Percentiles rank a stretch among this genome's conserved stretches.
These are phyloP conservation scores for Hirtodrosophila duncani DNA, from an alignment of 2,888 invertebrate genomes.

Conservation along the genomic window DNA sequence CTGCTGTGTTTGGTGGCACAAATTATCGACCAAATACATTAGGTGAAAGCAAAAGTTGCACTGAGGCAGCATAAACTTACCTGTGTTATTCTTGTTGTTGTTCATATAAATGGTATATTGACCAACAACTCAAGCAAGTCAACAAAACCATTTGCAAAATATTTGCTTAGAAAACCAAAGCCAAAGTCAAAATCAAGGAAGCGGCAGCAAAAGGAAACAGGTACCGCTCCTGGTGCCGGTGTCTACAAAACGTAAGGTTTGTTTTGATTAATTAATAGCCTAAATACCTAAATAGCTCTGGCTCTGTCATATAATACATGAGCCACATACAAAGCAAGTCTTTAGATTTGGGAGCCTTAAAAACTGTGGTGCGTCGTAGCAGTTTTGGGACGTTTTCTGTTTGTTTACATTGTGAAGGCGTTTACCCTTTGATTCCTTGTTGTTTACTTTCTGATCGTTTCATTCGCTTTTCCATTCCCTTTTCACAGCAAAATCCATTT, in stretches of 20 bases:
- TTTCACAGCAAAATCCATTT: conserved; percentile 45
- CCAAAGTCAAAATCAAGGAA: conserved; percentile 1
- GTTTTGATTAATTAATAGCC: conserved; percentile 42
- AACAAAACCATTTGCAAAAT: conserved; percentile 14
- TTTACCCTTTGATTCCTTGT: not conserved
- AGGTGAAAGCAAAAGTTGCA: conserved; percentile 28
- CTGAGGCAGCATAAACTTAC: conserved; percentile 13
- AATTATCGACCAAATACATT: conserved; percentile 67
- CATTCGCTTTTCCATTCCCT: conserved; percentile 14
- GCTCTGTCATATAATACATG: no score
- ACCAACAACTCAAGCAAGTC: conserved; percentile 37
- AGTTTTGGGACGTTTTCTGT: not conserved
- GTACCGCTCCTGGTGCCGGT: no score
- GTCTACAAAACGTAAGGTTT: conserved; percentile 41
- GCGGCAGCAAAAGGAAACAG: conserved; percentile 7
- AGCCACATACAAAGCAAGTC: no score
- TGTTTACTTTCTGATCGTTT: conserved; percentile 35
- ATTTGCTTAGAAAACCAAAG: conserved; percentile 17
- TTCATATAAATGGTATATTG: conserved; percentile 53
- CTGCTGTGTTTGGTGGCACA: conserved; percentile 28
- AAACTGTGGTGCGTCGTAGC: no score
- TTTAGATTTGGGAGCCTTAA: no score
- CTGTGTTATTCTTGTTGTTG: conserved; percentile 11
- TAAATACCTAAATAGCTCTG: no score
- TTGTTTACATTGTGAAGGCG: conserved; percentile 22